Percentiles rank a stretch among this genome's conserved stretches.
phyloP scores from a whole-genome alignment of 2,113 vertebrate species.

The Boulengeromyrus knoepffleri region DNA sequence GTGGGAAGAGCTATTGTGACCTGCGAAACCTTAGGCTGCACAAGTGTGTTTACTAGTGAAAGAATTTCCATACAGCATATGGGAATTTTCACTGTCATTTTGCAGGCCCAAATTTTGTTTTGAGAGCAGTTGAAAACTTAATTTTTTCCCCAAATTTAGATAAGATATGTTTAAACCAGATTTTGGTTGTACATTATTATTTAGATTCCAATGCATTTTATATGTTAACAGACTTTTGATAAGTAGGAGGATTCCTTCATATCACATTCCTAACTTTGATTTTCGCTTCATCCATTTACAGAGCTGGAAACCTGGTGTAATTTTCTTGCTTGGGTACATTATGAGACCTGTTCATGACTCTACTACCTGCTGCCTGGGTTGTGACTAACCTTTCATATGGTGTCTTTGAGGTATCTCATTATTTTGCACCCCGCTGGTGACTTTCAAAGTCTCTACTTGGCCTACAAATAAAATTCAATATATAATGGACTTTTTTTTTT shows the following conservation, averaged over 20 bases:
- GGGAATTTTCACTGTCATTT: background rate
- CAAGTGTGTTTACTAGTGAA: slow-evolving; percentile 18
- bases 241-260: background rate
- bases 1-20: slow-evolving; percentile 17
- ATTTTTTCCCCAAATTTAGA: background rate
- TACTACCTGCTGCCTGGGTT: background rate
- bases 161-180: background rate
- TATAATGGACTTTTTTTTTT: background rate
- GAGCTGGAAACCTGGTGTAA: background rate
- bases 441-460: background rate
- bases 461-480: background rate
- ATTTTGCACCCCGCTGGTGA: background rate
- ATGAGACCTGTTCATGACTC: background rate
- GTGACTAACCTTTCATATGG: background rate
- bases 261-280: background rate
- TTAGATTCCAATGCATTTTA: background rate
- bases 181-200: background rate
- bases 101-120: background rate
- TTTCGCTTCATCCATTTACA: background rate
- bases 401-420: background rate
- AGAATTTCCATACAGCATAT: background rate
- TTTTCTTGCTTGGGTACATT: background rate
- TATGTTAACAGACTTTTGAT: background rate
- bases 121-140: background rate
- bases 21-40: slow-evolving; percentile 15